Percentiles rank a stretch among this genome's conserved stretches.
phyloP scores from a whole-genome alignment of 2,888 invertebrate species.

The Odontothrips loti region DNA sequence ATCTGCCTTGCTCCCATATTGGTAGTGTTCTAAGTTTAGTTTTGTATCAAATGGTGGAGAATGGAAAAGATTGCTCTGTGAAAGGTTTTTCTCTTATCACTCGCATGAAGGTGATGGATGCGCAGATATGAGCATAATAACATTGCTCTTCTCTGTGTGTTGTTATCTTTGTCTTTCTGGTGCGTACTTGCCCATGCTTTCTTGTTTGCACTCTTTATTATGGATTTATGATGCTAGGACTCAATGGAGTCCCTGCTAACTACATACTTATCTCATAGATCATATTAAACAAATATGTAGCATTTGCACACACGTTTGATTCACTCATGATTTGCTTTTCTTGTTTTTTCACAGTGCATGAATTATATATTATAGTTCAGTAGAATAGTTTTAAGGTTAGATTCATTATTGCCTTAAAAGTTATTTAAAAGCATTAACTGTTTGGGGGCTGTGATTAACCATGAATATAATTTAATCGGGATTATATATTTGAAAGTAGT shows the following conservation, averaged over 20 bases:
- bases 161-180: not conserved
- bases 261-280: not conserved
- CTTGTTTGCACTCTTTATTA: constrained; percentile 1
- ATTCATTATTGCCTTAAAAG: too few relatives aligned
- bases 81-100: not conserved
- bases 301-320: not conserved
- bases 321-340: constrained; percentile 3
- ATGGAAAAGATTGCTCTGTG: too few relatives aligned
- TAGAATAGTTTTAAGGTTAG: too few relatives aligned
- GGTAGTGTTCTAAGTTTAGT: too few relatives aligned
- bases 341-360: not conserved
- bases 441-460: too few relatives aligned
- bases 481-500: too few relatives aligned
- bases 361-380: not conserved
- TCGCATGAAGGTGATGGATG: constrained; percentile 15
- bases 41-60: too few relatives aligned
- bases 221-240: not conserved
- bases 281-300: not conserved
- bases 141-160: not conserved
- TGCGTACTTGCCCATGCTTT: not conserved
- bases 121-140: not conserved
- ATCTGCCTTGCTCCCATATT: too few relatives aligned
- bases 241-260: too few relatives aligned
- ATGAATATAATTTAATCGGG: too few relatives aligned
- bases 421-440: too few relatives aligned